Base-by-base conservation (phyloP, 2,113 vertebrate genomes). In the Sander lucioperca region DNA sequence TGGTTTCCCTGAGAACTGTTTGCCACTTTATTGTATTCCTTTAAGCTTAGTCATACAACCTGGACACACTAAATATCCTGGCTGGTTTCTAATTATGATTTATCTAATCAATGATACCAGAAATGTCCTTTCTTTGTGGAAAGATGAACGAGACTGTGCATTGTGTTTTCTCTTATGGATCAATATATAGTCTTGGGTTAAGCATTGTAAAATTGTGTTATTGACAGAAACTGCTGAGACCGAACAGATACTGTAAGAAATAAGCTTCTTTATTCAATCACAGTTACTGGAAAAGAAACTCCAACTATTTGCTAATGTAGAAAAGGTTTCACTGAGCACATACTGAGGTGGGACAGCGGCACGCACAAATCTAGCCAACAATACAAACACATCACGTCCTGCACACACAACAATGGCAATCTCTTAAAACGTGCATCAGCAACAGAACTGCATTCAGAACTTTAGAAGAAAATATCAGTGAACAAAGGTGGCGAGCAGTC, bases 191-290 rank as follows among this genome's bases (percentile, higher is more conserved):
- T 48, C 2, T 47, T 47, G 23, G 13, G 16, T 45, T 43, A 63
- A 66, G 30, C 5, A 30, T 7, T 68, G 45, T n/a, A 6, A 15
- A 7, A 5, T 30, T 3, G 2, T 1, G 23, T 50, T n/a, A 18
- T 2, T 15, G 13, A 65, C 25, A 73, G 25, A 67, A 56, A 69
- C n/a, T 11, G 25, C 63, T 56, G 14, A 64, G 68, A 43, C 54
- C 74, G 47, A 72, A 77, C 57, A 68, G 43, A 68, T 64, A 58
- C 30, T 36, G 23, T 89, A 81, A 77, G 83, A 91, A 83, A 91
- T 67, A 66, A 63, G 45, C 61, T 82, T 77, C 39, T 93, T 94
- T 93, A 93, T 93, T 93, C 68, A 91, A 80, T 69, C 83, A 93
- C 90, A 88, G 75, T 77, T 72, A 86, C 57, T 87, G 50, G 56